Base-by-base conservation (phyloP, 2,888 invertebrate species). In the Phyllotreta striolata region DNA sequence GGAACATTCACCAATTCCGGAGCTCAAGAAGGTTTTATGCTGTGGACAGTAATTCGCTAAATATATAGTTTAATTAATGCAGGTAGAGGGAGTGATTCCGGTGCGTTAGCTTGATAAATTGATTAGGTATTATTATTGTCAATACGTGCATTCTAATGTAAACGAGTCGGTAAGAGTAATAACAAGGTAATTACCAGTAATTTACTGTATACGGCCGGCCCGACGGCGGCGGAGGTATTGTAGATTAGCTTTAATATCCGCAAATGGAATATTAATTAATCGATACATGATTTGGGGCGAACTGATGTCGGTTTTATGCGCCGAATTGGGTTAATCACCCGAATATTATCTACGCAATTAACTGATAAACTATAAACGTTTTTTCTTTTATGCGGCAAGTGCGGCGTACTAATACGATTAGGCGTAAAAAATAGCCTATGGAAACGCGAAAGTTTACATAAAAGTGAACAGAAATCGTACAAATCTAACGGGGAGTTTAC, bases 231-330 rank as follows among this genome's bases (percentile, higher is more conserved):
- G 49, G 39, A 8, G 39, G 39, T 14, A 49, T 38, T 58, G 12
- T 58, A 49, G 49, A 49, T 39, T 39, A 49, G 37, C 37, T 38
- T 49, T 49, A 58, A 49, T 39, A 58, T 40, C 24, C 49, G 49
- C 10, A 39, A 49, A 8, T 49, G 35, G 47, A 39, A 47, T 40
- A 39, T 13, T 58, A 58, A 58, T 58, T 58, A 47, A 49, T 40
- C 44, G 12, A 49, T 49, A 24, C 24, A 9, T 12, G 9, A 37
- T 49, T 47, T 47, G 49, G 34, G 35, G 10, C 12, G 9, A 49
- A 35, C 35, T 1, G 35, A 24, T 4, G 24, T 1, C 24, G 35
- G 49, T 6, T 10, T 35, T n/a, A n/a, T 7, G 49, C 24, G 4
- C 24, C 24, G 37, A 49, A 35, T 49, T 14, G 49, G 49, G 49